phyloP scores from a whole-genome alignment of 2,797 vertebrate genomes.

The Bryconaethiops microstoma region DNA sequence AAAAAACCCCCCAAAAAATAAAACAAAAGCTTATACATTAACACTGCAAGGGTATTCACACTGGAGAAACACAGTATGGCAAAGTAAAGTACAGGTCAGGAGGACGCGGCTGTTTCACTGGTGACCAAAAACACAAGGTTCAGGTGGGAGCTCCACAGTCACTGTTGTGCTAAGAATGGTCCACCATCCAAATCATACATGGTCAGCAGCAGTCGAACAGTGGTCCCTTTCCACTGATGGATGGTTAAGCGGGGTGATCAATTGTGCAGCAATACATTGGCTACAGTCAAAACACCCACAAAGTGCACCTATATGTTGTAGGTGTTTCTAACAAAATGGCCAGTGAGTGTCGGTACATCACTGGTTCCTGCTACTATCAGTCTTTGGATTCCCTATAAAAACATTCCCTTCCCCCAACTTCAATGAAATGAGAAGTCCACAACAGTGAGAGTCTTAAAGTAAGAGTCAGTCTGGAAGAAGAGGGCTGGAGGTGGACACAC shows the following conservation, averaged over 20 bases:
- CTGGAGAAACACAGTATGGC: not conserved
- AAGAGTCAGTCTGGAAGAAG: not conserved
- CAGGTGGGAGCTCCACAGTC: not conserved
- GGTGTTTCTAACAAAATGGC: not conserved
- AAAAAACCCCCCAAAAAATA: not conserved
- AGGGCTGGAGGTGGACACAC: not conserved
- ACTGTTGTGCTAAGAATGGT: not conserved
- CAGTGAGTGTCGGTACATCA: not conserved
- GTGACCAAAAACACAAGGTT: slow-evolving; percentile 1
- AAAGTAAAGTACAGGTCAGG: slow-evolving; percentile 10
- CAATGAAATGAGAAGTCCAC: slow-evolving; percentile 17
- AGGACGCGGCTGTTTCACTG: slow-evolving; percentile 24
- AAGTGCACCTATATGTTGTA: not conserved
- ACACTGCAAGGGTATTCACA: no score
- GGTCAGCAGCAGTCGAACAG: not conserved
- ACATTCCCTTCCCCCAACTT: not conserved
- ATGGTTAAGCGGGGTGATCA: not conserved
- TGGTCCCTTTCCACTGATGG: not conserved
- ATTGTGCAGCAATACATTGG: not conserved
- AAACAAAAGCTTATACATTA: slow-evolving; percentile 9
- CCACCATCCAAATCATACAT: not conserved
- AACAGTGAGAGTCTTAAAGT: slow-evolving; percentile 18
- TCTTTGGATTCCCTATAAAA: not conserved
- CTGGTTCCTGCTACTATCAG: slow-evolving; percentile 11
- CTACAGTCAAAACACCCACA: not conserved